Base-by-base conservation (phyloP, 2,797 vertebrate species). In the Telmatherina bonti region DNA sequence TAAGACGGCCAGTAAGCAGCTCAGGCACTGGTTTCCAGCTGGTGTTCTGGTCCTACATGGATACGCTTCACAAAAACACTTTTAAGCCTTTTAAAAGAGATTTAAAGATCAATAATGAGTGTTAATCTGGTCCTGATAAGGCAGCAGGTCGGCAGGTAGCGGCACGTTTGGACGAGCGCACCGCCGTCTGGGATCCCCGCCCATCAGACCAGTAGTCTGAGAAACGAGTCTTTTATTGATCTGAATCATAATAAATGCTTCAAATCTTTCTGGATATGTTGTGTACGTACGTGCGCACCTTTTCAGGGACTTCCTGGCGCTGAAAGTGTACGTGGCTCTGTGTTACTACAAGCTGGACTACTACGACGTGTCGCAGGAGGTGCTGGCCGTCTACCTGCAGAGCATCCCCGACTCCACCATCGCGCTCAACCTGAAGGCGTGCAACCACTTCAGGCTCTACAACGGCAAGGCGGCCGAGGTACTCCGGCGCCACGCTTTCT, bases 261-360 rank as follows among this genome's bases (percentile, higher is more conserved):
- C 9, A 22, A 9, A 49, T 22, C 45, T 11, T 24, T 8, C 12
- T 49, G 45, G 45, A 49, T 49, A 13, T 10, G 38, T 13, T 13
- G 2, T 7, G 1, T 36, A 58, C 2, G 45, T n/a, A n/a, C n/a
- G n/a, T n/a, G n/a, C n/a, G n/a, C n/a, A n/a, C n/a, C n/a, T 27
- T 70, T 58, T 45, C 85, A 99, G 98, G 89, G 97, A 98, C 20
- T 98, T 96, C 85, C 93, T 99, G 82, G 98, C 98, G 57, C 93
- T 99, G 87, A 99, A 99, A 72, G 98, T 99, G 0, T 99, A 99
- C 6, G 97, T 99, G 79, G 98, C 98, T 69, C 90, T 99, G 43
- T 99, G 98, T 86, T 99, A 99, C 93, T 99, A 99, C 88, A 99
- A 99, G 73, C 85, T 99, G 92, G 97, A 99, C 89, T 99, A 99